Evolutionary conservation across 2,113 vertebrate species (phyloP).

Genomic region (Tautogolabrus adspersus): DNA sequence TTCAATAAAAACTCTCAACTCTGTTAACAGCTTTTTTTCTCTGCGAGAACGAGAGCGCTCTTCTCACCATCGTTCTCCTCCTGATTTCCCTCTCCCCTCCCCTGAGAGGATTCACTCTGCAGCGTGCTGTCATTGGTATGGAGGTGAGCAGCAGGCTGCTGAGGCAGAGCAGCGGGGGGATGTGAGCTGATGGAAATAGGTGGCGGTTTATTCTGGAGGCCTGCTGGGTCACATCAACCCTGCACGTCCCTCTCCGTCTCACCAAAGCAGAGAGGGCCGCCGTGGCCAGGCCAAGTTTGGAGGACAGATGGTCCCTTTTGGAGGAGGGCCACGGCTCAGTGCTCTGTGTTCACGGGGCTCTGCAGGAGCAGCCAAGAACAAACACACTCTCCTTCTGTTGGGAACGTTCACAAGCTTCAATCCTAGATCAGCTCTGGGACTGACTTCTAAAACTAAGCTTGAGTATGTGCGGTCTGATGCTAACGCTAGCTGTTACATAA

Average conservation of each 20-base stretch:
- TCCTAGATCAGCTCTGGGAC: slow-evolving; percentile 25
- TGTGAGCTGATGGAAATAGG: slow-evolving; percentile 73
- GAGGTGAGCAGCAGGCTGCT: slow-evolving; percentile 51
- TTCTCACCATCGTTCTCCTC: slow-evolving; percentile 40
- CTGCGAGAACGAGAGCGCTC: slow-evolving; percentile 9
- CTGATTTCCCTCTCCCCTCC: slow-evolving; percentile 10
- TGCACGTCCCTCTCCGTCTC: slow-evolving; percentile 48
- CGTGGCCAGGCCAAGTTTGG: slow-evolving; percentile 58
- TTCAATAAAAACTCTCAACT: slow-evolving; percentile 48
- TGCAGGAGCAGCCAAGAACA: slow-evolving; percentile 72
- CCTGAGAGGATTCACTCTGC: slow-evolving; percentile 24
- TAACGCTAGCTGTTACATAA: slow-evolving; percentile 26
- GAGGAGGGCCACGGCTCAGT: slow-evolving; percentile 73
- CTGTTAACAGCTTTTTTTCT: slow-evolving; percentile 43
- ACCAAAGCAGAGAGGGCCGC: slow-evolving; percentile 34
- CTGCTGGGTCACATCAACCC: slow-evolving; percentile 75
- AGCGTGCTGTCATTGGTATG: slow-evolving; percentile 53
- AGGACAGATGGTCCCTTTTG: slow-evolving; percentile 83
- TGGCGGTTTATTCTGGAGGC: slow-evolving; percentile 71
- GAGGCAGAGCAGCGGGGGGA: neutral
- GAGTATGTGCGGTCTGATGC: slow-evolving; percentile 16
- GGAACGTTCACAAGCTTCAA: slow-evolving; percentile 56
- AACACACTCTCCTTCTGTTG: slow-evolving; percentile 76
- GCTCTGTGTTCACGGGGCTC: slow-evolving; percentile 67
- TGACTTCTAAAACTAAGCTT: slow-evolving; percentile 45